Evolutionary conservation across 2,113 vertebrate genomes (phyloP).

Genomic region (Pampusana beccarii): DNA sequence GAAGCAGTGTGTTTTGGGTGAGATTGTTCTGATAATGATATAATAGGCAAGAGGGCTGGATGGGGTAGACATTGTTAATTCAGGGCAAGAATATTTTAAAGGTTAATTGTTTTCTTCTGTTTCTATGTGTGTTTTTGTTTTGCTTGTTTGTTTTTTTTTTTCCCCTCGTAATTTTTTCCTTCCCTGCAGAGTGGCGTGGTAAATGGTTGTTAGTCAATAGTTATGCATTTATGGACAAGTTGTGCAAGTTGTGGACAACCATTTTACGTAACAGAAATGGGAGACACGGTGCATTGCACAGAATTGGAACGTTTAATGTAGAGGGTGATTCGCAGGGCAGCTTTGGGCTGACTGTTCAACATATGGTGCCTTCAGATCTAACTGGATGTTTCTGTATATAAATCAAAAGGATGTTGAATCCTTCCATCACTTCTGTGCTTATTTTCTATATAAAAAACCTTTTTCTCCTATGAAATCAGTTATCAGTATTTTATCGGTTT

Average conservation of each 20-base stretch:
- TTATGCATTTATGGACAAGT: not conserved
- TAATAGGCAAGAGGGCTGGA: not conserved
- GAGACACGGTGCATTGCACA: not conserved
- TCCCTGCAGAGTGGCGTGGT: not conserved
- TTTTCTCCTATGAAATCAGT: not conserved
- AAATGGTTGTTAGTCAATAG: not conserved
- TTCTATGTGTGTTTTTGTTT: not conserved
- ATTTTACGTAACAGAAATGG: not conserved
- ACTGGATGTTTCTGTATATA: not conserved
- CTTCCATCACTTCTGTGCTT: not conserved
- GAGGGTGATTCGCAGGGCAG: not conserved
- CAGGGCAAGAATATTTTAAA: not conserved
- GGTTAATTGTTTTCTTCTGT: not conserved
- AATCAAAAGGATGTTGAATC: not conserved
- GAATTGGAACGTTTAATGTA: not conserved
- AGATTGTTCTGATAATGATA: not conserved
- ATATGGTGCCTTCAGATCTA: not conserved
- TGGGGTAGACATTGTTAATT: not conserved
- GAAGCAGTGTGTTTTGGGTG: not conserved
- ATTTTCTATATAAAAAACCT: not conserved
- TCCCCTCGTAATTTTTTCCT: not conserved
- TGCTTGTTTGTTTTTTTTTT: too few relatives aligned
- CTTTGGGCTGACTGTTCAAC: not conserved
- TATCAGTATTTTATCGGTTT: not conserved
- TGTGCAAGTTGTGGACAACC: not conserved